Base-by-base conservation (phyloP, 1,140 invertebrate genomes). In the Batillaria attramentaria region DNA sequence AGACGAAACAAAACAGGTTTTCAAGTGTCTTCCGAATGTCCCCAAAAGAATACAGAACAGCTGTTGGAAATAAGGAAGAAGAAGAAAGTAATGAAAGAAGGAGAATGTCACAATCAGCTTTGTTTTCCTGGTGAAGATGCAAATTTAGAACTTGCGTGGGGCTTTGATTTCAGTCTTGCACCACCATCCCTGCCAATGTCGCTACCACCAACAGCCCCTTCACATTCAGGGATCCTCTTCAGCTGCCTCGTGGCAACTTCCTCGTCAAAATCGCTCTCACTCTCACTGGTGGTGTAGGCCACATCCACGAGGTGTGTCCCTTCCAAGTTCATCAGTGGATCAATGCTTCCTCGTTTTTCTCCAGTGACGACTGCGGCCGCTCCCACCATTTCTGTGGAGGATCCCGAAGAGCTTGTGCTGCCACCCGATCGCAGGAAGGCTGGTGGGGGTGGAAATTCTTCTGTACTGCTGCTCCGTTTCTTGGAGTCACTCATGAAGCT, bases 241-340 rank as follows among this genome's bases (percentile, higher is more conserved):
- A 10, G 16, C n/a, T 54, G 37, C 24, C 50, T 74, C 1, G 57
- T 60, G 16, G 50, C 72, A 0, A 16, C 46, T 33, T 57, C 80
- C 35, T 80, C 76, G 28, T 84, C 83, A 68, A 84, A 84, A 37
- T 84, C 83, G 60, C 80, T 81, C 74, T 84, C 83, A 60, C 83
- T 84, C 43, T 84, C 83, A 31, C 79, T 81, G 46, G 82, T 83
- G 28, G 83, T 84, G 72, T 68, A 81, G 62, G 65, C 41, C 33
- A 72, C 68, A 24, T 80, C 76, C 33, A 68, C 77, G 35, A 82
- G 70, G 37, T 84, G 81, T 16, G 65, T 33, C 33, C 84, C 83
- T 79, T 86, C 86, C 66, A 87, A 74, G 35, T 80, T 81, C 5
- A 79, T 78, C 46, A 85, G 57, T 28, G 85, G 84, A 73, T 87